These are phyloP conservation scores for Aspidiotus rigidus DNA, from an alignment of 2,888 invertebrate genomes.

Conservation along the genomic window DNA sequence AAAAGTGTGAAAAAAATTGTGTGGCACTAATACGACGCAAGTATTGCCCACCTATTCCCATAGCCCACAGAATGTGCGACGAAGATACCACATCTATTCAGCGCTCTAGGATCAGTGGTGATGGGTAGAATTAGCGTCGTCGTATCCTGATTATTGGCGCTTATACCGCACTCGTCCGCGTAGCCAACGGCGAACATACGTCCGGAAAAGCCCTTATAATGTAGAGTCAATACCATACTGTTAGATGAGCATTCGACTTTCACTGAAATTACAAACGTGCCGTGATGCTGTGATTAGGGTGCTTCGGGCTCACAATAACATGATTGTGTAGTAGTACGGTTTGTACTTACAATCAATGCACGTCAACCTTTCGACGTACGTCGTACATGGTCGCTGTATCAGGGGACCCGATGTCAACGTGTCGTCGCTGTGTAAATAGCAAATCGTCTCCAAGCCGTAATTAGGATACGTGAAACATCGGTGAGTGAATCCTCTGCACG, in stretches of 20 bases:
- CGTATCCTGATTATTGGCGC: constrained; percentile 47
- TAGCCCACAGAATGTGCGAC: constrained; percentile 42
- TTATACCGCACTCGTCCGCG: constrained; percentile 60
- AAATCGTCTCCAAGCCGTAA: constrained; percentile 43
- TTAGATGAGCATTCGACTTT: constrained; percentile 65
- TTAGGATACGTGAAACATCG: constrained; percentile 27
- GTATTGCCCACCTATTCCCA: constrained; percentile 41
- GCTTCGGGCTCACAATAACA: neutral
- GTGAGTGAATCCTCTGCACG: constrained; percentile 61
- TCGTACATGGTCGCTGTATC: constrained; percentile 53
- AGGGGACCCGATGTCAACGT: constrained; percentile 61
- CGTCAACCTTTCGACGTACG: constrained; percentile 68
- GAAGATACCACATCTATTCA: constrained; percentile 42
- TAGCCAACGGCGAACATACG: constrained; percentile 71
- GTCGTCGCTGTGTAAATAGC: constrained; percentile 72
- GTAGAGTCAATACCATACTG: constrained; percentile 55
- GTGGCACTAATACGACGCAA: no score
- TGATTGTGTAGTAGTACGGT: neutral
- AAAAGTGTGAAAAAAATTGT: no score
- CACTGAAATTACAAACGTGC: constrained; percentile 48
- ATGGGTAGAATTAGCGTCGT: constrained; percentile 55
- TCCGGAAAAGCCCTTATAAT: constrained; percentile 51
- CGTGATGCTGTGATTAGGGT: neutral
- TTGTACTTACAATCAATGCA: constrained; percentile 67
- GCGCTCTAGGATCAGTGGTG: constrained; percentile 45